phyloP scores from a whole-genome alignment of 1,140 invertebrate genomes.

The Eriosoma lanigerum region DNA sequence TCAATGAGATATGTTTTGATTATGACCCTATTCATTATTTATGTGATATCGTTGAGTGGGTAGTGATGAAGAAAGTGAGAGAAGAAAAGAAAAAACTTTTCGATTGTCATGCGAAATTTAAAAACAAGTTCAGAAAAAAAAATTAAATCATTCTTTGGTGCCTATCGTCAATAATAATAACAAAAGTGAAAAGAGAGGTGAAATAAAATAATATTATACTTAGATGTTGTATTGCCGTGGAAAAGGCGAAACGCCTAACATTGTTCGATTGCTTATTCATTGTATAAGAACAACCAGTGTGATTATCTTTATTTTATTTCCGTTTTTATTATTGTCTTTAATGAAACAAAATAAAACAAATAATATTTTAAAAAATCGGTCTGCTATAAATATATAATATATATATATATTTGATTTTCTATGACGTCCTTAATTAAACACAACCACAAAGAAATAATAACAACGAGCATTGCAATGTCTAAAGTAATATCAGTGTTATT shows the following conservation, averaged over 20 bases:
- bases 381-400: background rate
- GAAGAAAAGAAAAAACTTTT: background rate
- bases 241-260: background rate
- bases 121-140: background rate
- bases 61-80: no score
- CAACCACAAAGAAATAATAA: background rate
- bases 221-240: background rate
- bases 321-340: background rate
- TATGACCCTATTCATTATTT: constrained; percentile 1
- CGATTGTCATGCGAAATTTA: background rate
- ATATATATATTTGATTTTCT: background rate
- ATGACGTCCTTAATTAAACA: background rate
- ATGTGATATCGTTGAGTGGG: background rate
- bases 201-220: constrained; percentile 10
- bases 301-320: constrained; percentile 9
- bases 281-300: background rate
- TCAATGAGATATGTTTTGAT: background rate
- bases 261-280: constrained; percentile 3
- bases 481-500: background rate
- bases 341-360: background rate
- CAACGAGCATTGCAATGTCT: no score
- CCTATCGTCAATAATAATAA: background rate
- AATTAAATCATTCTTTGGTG: background rate
- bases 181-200: background rate
- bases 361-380: background rate